Conservation (phyloP, 2,797 vertebrate species). For the Pachyuromys duprasi region DNA sequence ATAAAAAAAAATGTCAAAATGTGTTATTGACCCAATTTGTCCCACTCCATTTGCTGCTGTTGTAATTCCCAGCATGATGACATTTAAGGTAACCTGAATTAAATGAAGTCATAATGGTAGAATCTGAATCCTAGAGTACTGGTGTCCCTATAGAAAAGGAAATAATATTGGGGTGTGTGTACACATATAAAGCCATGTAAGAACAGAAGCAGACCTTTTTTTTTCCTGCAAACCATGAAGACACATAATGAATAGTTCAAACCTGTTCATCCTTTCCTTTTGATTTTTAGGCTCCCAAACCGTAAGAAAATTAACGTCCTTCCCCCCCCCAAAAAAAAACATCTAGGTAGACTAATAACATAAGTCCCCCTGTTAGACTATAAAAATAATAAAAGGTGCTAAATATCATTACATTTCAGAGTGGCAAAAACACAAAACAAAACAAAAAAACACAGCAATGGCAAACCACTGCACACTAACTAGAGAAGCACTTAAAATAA, state of each 20-base stretch:
- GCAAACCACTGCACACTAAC: not conserved
- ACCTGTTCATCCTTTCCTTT: not conserved
- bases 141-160: not conserved
- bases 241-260: not conserved
- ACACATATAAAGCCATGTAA: not conserved
- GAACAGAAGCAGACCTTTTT: not conserved
- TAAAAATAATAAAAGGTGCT: not conserved
- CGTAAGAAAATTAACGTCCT: conserved; percentile 8
- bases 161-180: not conserved
- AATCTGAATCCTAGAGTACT: not conserved
- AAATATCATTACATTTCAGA: conserved; percentile 31
- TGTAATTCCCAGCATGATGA: not conserved
- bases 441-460: not conserved
- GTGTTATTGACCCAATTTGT: not conserved
- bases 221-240: not conserved
- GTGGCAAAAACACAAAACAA: conserved; percentile 23
- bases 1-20: not conserved
- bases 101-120: not conserved
- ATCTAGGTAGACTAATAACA: not conserved
- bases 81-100: not conserved
- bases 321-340: not conserved
- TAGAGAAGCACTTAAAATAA: conserved; percentile 4
- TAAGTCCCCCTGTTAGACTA: not conserved
- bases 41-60: not conserved
- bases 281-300: not conserved